Evolutionary conservation across 1,140 invertebrate species (phyloP), one percentile per base, ranked within the genome.

Genomic region (Philopotamus ludificatus): DNA sequence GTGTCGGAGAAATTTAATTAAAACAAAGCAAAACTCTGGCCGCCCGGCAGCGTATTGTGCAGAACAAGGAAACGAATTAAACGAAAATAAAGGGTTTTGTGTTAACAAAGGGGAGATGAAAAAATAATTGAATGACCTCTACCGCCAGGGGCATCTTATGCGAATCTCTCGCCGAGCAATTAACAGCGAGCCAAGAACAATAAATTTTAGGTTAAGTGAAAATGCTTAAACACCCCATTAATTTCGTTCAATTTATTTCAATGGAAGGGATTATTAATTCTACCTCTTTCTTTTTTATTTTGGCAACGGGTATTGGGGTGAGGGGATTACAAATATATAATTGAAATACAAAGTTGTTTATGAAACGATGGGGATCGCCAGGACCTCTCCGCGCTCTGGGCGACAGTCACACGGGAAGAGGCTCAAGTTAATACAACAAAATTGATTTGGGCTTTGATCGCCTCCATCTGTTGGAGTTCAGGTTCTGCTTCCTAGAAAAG

Each of bases 51-150:
- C 20, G 60, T 51, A 62, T 63, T 53, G 45, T 53, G 58, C 49
- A 12, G 60, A 63, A 53, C 60, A 63, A 63, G 60, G 60, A 63
- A 63, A 63, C 60, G 50, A 63, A 63, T 63, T 63, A 63, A 63
- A 63, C 15, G 60, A 63, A 63, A 63, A 63, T 53, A 63, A 63
- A 63, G 60, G 60, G 28, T 63, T 63, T 42, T 39, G 20, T 50
- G 47, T 51, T 53, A 63, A 34, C 26, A 53, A 63, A 63, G 23
- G 42, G 26, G 26, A 53, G 60, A 63, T 42, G 60, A 63, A 63
- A 63, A 63, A 53, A 63, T 63, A 63, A 63, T 63, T 53, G 60
- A 63, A 53, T 53, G 60, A 53, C 60, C 49, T 42, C 21, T 42
- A 47, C 42, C 15, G 45, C 12, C 44, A 4, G 57, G 47, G 57